phyloP scores from a whole-genome alignment of 2,113 vertebrate genomes.

The Nothobranchius furzeri region DNA sequence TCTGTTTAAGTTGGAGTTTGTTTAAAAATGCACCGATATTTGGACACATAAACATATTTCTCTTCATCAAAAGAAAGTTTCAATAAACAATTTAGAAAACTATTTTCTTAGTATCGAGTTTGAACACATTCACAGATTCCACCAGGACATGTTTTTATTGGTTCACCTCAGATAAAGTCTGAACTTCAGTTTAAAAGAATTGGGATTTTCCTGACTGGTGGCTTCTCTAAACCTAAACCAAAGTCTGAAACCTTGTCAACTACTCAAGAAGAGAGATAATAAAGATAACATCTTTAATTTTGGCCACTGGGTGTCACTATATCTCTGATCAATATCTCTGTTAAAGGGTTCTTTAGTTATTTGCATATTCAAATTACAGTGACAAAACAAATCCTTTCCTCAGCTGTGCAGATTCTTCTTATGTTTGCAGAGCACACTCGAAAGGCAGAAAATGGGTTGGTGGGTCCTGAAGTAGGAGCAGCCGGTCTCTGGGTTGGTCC shows the following conservation, averaged over 20 bases:
- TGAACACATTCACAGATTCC: no score
- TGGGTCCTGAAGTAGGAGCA: conserved; percentile 33
- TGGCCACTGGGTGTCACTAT: conserved; percentile 77
- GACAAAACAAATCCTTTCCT: conserved; percentile 31
- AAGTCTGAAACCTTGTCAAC: background rate
- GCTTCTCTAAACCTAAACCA: background rate
- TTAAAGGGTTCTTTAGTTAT: conserved; percentile 24
- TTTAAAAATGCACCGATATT: no score
- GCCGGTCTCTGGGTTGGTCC: conserved; percentile 56
- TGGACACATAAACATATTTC: no score
- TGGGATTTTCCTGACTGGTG: no score
- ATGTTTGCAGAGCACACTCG: background rate
- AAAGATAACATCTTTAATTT: conserved; percentile 65
- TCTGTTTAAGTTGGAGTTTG: no score
- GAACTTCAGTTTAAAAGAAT: no score
- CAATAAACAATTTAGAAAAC: no score
- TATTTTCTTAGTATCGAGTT: no score
- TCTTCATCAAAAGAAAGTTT: no score
- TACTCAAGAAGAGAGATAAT: background rate
- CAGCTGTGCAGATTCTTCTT: conserved; percentile 13
- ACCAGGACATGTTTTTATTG: no score
- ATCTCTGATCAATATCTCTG: conserved; percentile 73
- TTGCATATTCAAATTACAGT: conserved; percentile 48
- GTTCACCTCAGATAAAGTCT: no score
- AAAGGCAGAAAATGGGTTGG: conserved; percentile 38